Evolutionary conservation across 53 echinoderm and acorn worm species (phyloP), one percentile per base, ranked within the genome.

Genomic region (Stichopus horrens): DNA sequence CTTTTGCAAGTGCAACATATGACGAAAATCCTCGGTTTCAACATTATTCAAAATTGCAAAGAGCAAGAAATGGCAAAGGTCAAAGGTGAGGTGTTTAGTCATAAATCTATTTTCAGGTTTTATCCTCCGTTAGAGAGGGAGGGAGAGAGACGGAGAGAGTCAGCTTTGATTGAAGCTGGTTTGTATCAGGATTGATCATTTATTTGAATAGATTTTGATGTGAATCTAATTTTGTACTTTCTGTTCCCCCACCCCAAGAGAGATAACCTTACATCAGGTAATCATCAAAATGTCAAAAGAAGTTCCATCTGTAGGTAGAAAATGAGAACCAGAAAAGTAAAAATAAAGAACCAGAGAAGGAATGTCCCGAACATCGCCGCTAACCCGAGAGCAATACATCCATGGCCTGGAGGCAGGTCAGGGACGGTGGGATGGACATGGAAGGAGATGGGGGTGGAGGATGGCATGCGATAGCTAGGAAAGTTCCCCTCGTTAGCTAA

Each of bases 181-280:
- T 81, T 81, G 58, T 7, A 81, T 81, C 81, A 81, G 81, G 58
- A 81, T 81, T 81, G 14, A 81, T 55, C 11, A 52, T 58, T 81
- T 81, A 81, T 81, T 58, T 81, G 81, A 55, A 79, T 79, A 79
- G 81, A 81, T 81, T 21, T 81, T 81, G 81, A 81, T 56, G 58
- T 81, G 22, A 9, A 57, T 58, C 58, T 81, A 81, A 81, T 58
- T 81, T 81, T 16, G 81, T 81, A 81, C 81, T 58, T 58, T 81
- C 81, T 57, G 57, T 81, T 81, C 21, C n/a, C n/a, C 58, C 21
- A 21, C 54, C 81, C 81, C 81, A 81, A 9, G 81, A 81, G 81
- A 81, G 56, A 81, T 81, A 51, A 21, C 57, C 57, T 81, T 81
- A 81, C 81, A 81, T 81, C 18, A 56, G 81, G 57, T 81, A 55